Conservation (phyloP, 2,113 vertebrate genomes). For the Tragulus kanchil region DNA sequence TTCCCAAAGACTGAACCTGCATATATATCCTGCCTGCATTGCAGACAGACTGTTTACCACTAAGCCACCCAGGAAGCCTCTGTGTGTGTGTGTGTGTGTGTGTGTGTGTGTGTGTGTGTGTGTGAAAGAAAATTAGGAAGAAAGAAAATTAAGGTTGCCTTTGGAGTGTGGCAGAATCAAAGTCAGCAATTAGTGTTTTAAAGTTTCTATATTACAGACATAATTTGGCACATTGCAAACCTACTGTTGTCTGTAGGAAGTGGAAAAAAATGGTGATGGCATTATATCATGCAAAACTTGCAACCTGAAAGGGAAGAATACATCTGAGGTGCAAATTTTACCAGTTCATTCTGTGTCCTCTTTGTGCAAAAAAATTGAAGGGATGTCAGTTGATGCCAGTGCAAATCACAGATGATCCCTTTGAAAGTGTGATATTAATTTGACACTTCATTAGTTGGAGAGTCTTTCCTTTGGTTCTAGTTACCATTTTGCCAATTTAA, state of each 20-base stretch:
- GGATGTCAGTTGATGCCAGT: neutral
- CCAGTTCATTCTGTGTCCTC: neutral
- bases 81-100: neutral
- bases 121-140: too few relatives aligned
- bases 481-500: conserved; percentile 65
- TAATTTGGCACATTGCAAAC: neutral
- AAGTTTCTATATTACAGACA: neutral
- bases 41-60: neutral
- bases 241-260: neutral
- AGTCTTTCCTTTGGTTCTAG: conserved; percentile 25
- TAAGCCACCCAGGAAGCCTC: neutral
- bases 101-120: neutral
- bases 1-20: neutral
- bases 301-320: neutral
- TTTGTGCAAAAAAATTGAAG: conserved; percentile 19
- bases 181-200: neutral
- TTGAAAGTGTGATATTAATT: neutral
- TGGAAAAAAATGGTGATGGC: neutral
- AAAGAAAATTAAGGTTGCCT: neutral
- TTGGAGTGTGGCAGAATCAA: neutral
- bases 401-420: neutral
- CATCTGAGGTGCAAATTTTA: neutral
- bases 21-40: neutral
- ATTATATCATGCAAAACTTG: neutral
- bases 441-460: neutral